phyloP scores from a whole-genome alignment of 2,113 vertebrate genomes.

The Crotophaga sulcirostris region DNA sequence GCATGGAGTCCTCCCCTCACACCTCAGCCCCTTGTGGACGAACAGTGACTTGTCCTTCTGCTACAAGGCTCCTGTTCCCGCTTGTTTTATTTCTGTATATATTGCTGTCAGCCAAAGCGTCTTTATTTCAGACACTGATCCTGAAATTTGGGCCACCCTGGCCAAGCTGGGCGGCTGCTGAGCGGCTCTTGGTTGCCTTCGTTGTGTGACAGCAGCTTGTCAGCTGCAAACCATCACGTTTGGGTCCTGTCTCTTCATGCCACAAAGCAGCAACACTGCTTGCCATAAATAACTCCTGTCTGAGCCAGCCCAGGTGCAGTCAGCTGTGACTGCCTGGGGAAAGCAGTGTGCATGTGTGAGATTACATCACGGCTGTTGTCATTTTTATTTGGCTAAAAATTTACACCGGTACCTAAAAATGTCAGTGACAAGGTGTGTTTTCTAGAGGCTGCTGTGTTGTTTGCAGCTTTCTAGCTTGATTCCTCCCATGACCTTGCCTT shows the following conservation, averaged over 20 bases:
- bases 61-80: background rate
- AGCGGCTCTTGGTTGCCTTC: background rate
- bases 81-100: background rate
- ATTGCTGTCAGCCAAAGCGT: background rate
- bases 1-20: background rate
- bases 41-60: background rate
- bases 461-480: background rate
- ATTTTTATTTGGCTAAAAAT: background rate
- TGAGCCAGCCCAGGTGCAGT: constrained; percentile 8
- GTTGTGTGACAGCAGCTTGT: rapidly evolving
- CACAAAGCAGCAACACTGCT: background rate
- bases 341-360: background rate
- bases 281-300: background rate
- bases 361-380: background rate
- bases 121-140: background rate
- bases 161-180: background rate
- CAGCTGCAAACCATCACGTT: background rate
- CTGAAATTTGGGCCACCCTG: background rate
- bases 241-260: background rate
- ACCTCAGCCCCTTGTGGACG: background rate
- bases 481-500: background rate
- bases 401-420: background rate
- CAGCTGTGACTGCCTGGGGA: background rate
- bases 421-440: background rate
- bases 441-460: background rate